A percentile compares a stretch with the other conserved stretches of the same genome.
Conservation (phyloP, 2,113 vertebrate genomes). For the Sitta europaea region DNA sequence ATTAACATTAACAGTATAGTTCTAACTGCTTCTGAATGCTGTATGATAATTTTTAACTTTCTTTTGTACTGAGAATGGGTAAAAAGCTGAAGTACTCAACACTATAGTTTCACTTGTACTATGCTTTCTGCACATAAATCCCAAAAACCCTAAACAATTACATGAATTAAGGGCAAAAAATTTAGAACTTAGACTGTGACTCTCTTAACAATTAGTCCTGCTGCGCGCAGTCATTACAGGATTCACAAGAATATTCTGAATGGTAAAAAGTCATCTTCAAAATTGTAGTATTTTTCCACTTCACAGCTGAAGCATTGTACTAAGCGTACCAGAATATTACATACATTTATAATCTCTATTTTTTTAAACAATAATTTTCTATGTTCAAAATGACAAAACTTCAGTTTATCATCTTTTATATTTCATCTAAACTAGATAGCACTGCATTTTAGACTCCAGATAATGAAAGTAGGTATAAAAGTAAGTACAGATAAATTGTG, state of each 20-base stretch:
- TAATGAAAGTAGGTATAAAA: neutral
- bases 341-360: neutral
- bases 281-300: neutral
- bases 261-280: neutral
- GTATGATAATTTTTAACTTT: conserved; percentile 55
- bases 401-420: neutral
- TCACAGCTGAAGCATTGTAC: accelerated
- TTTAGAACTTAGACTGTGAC: neutral
- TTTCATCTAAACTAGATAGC: neutral
- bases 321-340: neutral
- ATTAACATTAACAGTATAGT: conserved; percentile 66
- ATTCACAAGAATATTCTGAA: neutral
- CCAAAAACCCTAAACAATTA: neutral
- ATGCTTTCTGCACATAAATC: neutral
- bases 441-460: neutral
- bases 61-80: conserved; percentile 46
- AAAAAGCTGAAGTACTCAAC: conserved; percentile 23
- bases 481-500: neutral
- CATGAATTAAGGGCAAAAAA: neutral
- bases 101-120: neutral
- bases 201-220: neutral
- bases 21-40: conserved; percentile 49
- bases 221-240: neutral
- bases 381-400: neutral
- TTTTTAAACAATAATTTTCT: neutral